Conservation (phyloP, 2,888 invertebrate genomes). For the Entomobrya proxima region DNA sequence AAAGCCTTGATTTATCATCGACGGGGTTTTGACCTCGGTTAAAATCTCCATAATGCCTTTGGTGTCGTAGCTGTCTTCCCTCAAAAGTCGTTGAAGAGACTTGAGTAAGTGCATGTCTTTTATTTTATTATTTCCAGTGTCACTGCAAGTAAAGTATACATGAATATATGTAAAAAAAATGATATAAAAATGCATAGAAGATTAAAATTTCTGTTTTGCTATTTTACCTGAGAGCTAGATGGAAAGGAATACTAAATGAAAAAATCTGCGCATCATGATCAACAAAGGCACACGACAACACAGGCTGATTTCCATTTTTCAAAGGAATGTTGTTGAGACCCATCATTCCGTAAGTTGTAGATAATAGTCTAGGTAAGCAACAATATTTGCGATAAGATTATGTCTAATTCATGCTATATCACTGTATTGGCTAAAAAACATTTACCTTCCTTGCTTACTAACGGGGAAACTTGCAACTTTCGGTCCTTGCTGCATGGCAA, state of each 20-base stretch:
- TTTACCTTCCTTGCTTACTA: constrained; percentile 85
- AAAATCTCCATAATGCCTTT: constrained; percentile 72
- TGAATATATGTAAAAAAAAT: too few relatives aligned
- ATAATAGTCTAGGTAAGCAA: constrained; percentile 81
- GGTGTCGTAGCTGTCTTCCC: constrained; percentile 58
- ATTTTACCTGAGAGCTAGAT: constrained; percentile 84
- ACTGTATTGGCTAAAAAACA: neutral
- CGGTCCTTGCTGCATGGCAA: constrained; percentile 92
- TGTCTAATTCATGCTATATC: neutral
- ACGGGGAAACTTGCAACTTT: constrained; percentile 88
- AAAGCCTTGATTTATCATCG: constrained; percentile 76
- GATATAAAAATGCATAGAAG: too few relatives aligned
- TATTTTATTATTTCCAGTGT: constrained; percentile 90
- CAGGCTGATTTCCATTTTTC: constrained; percentile 81
- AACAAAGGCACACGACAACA: constrained; percentile 86
- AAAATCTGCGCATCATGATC: constrained; percentile 90
- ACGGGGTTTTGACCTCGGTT: constrained; percentile 75
- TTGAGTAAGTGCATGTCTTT: constrained; percentile 91
- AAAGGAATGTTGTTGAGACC: constrained; percentile 82
- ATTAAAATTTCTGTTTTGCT: neutral
- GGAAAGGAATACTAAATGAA: constrained; percentile 92
- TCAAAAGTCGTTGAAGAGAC: constrained; percentile 79
- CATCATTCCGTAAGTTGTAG: constrained; percentile 88
- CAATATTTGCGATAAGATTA: neutral
- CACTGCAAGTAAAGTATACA: too few relatives aligned